Evolutionary conservation across 2,888 invertebrate genomes (phyloP), one percentile per base, ranked within the genome.

Genomic region (Cylindroiulus punctatus): DNA sequence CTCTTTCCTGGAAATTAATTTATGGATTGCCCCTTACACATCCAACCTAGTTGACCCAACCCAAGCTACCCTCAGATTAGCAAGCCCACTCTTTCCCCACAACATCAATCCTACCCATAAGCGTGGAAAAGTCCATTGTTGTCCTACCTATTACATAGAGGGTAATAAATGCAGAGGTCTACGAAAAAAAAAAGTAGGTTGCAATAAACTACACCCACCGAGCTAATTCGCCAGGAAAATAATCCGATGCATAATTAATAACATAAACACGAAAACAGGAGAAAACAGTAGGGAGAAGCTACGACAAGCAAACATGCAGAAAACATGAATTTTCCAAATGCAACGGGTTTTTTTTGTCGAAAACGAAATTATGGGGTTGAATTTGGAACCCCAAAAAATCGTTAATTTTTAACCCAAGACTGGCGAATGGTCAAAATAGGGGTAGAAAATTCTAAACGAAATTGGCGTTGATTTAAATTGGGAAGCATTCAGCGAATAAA

Each of bases 171-270:
- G 52, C 19, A n/a, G 52, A 52, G 52, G 52, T 52, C n/a, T 52
- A 76, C 30, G 0, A 30, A 76, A 76, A 32, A 30, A 76, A 76
- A 32, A 76, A 76, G 14, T 76, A 76, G 76, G 30, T 76, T 76
- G 76, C 76, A 30, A 76, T 30, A 30, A 65, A 76, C 30, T 17
- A 76, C 76, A 76, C 76, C 76, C 76, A 76, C 30, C 14, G 76
- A 12, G 76, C 30, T 76, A 32, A 32, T 76, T 30, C 12, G 76
- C 14, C 76, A 76, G 76, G 30, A 76, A 76, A 17, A 76, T n/a
- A 32, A 76, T 76, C 30, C 32, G 2, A 17, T 76, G 30, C 76
- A 76, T 30, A 76, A 76, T 76, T 76, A 76, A 76, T 76, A 17
- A 76, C 26, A 76, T 22, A 65, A 65, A 65, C 57, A 76, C 30